Evolutionary conservation across 2,797 vertebrate species (phyloP).

Genomic region (Girardinus metallicus): DNA sequence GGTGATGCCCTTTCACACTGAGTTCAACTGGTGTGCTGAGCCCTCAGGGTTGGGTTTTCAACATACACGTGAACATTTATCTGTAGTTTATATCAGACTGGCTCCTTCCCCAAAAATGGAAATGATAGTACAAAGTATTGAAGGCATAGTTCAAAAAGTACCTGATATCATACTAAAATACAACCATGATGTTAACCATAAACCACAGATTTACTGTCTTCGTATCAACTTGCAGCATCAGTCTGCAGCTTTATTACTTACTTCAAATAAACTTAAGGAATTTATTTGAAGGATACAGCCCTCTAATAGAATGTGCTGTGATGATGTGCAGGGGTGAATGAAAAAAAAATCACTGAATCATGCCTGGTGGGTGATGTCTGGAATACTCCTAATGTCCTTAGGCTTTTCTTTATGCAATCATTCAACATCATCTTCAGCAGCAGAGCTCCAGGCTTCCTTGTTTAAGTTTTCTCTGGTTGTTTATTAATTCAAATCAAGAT

Average conservation of each 20-base stretch:
- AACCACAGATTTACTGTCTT: constrained; percentile 1
- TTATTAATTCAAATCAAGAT: not conserved
- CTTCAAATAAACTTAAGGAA: no score
- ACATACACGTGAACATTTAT: not conserved
- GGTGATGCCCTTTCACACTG: not conserved
- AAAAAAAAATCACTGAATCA: not conserved
- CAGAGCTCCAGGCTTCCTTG: not conserved
- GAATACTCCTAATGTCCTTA: not conserved
- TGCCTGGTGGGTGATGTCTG: not conserved
- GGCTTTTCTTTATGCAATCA: not conserved
- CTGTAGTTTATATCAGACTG: not conserved
- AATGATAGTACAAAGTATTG: not conserved
- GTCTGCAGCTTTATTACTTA: not conserved
- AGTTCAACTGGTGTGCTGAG: not conserved
- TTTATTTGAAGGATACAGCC: not conserved
- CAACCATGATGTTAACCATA: constrained; percentile 1
- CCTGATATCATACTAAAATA: not conserved
- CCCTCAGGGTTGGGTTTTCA: not conserved
- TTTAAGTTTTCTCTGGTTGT: not conserved
- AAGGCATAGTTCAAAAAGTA: constrained; percentile 4
- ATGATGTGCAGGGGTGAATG: not conserved
- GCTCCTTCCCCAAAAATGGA: not conserved
- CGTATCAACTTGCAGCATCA: not conserved
- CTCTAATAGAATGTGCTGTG: not conserved
- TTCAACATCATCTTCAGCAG: not conserved